Evolutionary conservation across 2,888 invertebrate species (phyloP), one percentile per base, ranked within the genome.

Genomic region (Auanema freiburgensis): DNA sequence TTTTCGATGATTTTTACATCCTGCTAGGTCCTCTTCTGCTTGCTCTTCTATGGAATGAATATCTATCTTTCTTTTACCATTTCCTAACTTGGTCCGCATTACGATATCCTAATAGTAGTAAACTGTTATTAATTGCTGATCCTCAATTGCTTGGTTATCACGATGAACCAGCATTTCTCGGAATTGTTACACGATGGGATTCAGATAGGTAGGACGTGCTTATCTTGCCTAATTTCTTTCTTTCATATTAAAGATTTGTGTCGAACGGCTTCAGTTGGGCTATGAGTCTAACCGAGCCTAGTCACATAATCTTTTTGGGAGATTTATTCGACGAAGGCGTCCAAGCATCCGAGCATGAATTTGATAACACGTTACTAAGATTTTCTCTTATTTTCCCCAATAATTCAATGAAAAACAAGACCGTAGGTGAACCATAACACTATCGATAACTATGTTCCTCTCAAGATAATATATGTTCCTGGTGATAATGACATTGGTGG

Each of bases 401-500:
- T 1, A n/a, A 18, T n/a, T 18, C 4, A 21, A 46, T 16, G 14
- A 57, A 24, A 25, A n/a, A 14, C 33, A 33, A 33, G 8, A 33
- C 33, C 33, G 33, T 33, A 16, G 3, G 55, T 40, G 55, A 3
- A n/a, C 6, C 8, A 14, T 4, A 14, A 16, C 2, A 55, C 41
- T 25, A 14, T 25, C 5, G 1, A 10, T 23, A 1, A 23, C 5
- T 2, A n/a, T 16, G 18, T 42, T 55, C 11, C 6, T 12, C 21
- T 44, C 14, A 14, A 62, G 57, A 81, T 79, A 51, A 80, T 96
- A 58, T 93, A 91, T 88, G 85, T 96, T 68, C 92, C 95, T 21
- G 97, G 97, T 5, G 97, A 97, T 84, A 97, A 97, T 85, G 97
- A 97, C 83, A 92, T 97, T 64, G 97, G 96, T 8, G 96, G 97